Conservation (phyloP, 2,888 invertebrate genomes). For the Noctua comes region DNA sequence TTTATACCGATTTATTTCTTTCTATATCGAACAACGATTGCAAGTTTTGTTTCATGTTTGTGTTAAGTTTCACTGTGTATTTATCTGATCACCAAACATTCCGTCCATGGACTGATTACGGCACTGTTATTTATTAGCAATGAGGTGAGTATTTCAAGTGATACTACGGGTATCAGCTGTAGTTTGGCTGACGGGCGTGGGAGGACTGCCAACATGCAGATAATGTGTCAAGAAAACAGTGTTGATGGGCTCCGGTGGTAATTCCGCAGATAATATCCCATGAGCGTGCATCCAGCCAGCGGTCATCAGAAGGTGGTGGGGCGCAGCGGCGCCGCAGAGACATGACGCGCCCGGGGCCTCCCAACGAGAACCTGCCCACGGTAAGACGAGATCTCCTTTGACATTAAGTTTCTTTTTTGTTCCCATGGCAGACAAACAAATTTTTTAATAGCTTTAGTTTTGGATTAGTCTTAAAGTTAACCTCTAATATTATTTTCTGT, state of each 20-base stretch:
- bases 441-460: not conserved
- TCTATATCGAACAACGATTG: constrained; percentile 25
- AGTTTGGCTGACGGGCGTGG: constrained; percentile 69
- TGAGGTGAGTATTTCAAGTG: constrained; percentile 72
- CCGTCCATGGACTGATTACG: constrained; percentile 54
- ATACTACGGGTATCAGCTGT: constrained; percentile 66
- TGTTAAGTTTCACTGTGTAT: constrained; percentile 54
- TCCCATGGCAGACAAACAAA: not conserved
- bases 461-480: not conserved
- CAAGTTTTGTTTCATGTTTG: constrained; percentile 49
- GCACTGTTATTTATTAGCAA: constrained; percentile 60
- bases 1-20: constrained; percentile 40
- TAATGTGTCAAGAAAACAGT: constrained; percentile 56
- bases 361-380: constrained; percentile 93
- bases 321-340: constrained; percentile 59
- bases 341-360: constrained; percentile 92
- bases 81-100: constrained; percentile 45
- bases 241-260: constrained; percentile 69
- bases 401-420: not conserved
- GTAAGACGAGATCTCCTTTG: constrained; percentile 70
- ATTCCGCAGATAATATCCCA: constrained; percentile 81
- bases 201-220: constrained; percentile 71
- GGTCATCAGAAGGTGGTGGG: constrained; percentile 63
- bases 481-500: not conserved
- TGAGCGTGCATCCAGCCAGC: constrained; percentile 68